phyloP scores from a whole-genome alignment of 2,888 invertebrate species.

The Andrena trimmerana region DNA sequence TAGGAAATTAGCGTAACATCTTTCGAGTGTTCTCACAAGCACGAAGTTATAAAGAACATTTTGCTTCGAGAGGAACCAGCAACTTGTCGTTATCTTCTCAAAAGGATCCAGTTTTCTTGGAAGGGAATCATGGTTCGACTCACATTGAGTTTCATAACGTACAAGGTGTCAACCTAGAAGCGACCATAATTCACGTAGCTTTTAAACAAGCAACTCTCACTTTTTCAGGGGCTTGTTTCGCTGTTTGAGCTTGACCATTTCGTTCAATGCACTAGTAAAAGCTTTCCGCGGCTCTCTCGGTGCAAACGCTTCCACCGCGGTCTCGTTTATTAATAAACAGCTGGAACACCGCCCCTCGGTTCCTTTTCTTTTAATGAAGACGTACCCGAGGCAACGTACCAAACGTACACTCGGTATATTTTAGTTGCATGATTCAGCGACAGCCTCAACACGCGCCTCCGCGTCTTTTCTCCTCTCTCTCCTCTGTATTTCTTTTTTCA shows the following conservation, averaged over 20 bases:
- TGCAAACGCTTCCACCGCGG: slow-evolving; percentile 10
- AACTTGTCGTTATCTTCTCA: not conserved
- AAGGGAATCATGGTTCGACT: not conserved
- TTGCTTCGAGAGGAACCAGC: not conserved
- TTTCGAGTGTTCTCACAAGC: not conserved
- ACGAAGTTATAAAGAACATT: not conserved
- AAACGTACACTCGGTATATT: slow-evolving; percentile 66
- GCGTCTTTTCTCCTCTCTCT: slow-evolving; percentile 11
- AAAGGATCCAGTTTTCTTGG: not conserved
- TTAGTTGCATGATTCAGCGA: slow-evolving; percentile 64
- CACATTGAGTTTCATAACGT: not conserved
- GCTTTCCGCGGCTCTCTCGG: slow-evolving; percentile 7
- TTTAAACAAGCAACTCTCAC: too few species aligned
- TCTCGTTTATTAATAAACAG: slow-evolving; percentile 69
- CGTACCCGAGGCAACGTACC: slow-evolving; percentile 36
- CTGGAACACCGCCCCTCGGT: slow-evolving; percentile 17
- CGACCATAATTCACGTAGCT: too few species aligned
- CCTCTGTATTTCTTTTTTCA: slow-evolving; percentile 39
- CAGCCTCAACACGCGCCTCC: slow-evolving; percentile 28
- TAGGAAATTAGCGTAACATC: not conserved
- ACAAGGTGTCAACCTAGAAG: too few species aligned
- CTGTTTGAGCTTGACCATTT: slow-evolving; percentile 1
- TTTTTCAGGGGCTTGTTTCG: too few species aligned
- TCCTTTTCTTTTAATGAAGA: slow-evolving; percentile 49
- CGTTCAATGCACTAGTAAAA: slow-evolving; percentile 4